These are phyloP conservation scores for Elysia crispata DNA, from an alignment of 2,888 invertebrate species.

Conservation along the genomic window DNA sequence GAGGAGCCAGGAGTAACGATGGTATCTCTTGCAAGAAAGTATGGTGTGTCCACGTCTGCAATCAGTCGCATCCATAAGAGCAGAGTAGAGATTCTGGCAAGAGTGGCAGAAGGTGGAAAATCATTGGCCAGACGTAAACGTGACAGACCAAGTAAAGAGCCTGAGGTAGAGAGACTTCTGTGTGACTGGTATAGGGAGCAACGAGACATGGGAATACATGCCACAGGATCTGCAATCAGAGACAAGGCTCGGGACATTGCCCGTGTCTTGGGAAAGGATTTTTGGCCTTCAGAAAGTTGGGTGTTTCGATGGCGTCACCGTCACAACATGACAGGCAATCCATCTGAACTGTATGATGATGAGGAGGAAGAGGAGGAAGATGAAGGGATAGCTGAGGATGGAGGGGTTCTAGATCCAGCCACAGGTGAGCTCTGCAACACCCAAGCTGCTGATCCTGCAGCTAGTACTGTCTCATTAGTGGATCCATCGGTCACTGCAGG, in stretches of 20 bases:
- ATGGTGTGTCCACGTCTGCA: conserved; percentile 44
- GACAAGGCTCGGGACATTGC: conserved; percentile 47
- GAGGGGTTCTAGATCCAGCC: background rate
- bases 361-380: conserved; percentile 35
- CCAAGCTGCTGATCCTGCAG: background rate
- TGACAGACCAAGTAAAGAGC: conserved; percentile 42
- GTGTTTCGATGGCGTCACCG: conserved; percentile 46
- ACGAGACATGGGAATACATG: conserved; percentile 41
- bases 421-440: background rate
- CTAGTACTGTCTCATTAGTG: too few relatives aligned
- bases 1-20: conserved; percentile 44
- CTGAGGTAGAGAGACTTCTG: conserved; percentile 42
- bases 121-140: conserved; percentile 17
- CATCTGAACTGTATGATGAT: conserved; percentile 13
- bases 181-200: conserved; percentile 46
- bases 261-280: conserved; percentile 44
- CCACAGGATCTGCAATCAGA: conserved; percentile 37
- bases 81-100: conserved; percentile 41
- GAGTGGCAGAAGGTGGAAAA: conserved; percentile 21
- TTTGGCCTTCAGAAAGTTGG: conserved; percentile 48
- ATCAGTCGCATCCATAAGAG: conserved; percentile 45
- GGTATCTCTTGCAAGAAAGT: conserved; percentile 36
- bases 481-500: too few relatives aligned
- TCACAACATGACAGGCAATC: conserved; percentile 30
- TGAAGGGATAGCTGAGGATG: background rate